Conservation (phyloP, 2,797 vertebrate genomes). For the Otus scops region DNA sequence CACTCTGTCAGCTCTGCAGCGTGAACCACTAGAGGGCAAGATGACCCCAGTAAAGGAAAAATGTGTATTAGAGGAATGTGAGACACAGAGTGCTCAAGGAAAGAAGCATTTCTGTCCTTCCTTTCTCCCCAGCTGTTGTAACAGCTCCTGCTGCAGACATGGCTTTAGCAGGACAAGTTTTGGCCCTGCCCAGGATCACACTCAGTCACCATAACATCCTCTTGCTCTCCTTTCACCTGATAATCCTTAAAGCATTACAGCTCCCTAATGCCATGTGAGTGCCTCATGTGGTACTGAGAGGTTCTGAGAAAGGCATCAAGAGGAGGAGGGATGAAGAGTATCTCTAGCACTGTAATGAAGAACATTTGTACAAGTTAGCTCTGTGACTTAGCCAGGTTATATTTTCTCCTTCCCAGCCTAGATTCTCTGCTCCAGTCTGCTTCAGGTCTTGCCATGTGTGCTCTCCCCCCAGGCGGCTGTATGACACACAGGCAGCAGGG, state of each 20-base stretch:
- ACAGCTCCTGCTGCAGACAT: background rate
- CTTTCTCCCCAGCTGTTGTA: background rate
- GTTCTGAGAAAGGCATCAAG: background rate
- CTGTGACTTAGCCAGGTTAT: too few species aligned
- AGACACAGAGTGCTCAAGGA: background rate
- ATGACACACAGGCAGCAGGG: background rate
- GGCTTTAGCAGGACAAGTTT: background rate
- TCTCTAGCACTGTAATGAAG: background rate
- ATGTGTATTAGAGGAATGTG: rapidly evolving
- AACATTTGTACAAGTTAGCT: background rate
- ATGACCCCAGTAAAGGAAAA: background rate
- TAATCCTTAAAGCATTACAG: background rate
- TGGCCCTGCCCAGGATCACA: background rate
- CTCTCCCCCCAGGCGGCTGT: rapidly evolving
- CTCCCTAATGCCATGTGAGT: rapidly evolving
- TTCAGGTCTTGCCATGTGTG: background rate
- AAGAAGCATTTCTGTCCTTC: background rate
- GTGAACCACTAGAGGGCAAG: slow-evolving; percentile 52
- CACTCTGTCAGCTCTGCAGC: background rate
- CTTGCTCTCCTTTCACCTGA: background rate
- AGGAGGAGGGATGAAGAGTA: background rate
- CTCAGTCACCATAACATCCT: background rate
- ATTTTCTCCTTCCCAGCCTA: background rate
- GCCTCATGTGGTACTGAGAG: rapidly evolving
- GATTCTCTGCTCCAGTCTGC: background rate